A percentile compares a stretch with the other conserved stretches of the same genome.
phyloP scores from a whole-genome alignment of 1,140 invertebrate genomes.

The Psilanteris sp. region DNA sequence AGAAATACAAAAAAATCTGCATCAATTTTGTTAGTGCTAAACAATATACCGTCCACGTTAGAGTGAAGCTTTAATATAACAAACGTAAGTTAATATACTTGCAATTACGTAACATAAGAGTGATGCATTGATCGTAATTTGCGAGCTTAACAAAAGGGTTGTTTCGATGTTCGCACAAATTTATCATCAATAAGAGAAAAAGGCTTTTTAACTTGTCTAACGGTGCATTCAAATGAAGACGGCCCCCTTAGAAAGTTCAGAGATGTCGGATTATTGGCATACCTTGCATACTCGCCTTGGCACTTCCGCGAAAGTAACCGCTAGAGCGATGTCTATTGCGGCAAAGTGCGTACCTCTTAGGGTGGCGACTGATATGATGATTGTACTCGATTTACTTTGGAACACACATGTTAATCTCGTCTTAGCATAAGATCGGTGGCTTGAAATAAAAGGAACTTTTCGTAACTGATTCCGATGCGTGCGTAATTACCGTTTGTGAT shows the following conservation, averaged over 20 bases:
- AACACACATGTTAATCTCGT: conserved; percentile 37
- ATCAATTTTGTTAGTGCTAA: too few species aligned
- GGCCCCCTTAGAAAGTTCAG: conserved; percentile 73
- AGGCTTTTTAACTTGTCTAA: conserved; percentile 56
- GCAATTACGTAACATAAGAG: conserved; percentile 58
- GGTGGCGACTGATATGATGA: conserved; percentile 19
- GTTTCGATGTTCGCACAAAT: conserved; percentile 34
- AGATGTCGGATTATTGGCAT: conserved; percentile 71
- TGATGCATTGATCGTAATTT: conserved; percentile 47
- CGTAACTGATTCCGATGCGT: too few species aligned
- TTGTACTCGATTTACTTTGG: conserved; percentile 20
- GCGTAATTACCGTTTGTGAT: too few species aligned
- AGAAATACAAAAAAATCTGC: too few species aligned
- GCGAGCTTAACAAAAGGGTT: too few species aligned
- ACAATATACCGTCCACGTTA: too few species aligned
- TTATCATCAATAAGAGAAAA: conserved; percentile 35
- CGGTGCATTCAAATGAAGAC: conserved; percentile 66
- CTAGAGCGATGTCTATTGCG: conserved; percentile 27
- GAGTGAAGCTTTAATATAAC: too few species aligned
- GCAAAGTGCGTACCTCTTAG: conserved; percentile 28
- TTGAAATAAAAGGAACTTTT: too few species aligned
- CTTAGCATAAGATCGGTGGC: conserved; percentile 1
- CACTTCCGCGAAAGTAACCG: conserved; percentile 73
- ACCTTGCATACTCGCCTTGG: conserved; percentile 64
- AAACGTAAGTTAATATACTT: too few species aligned